Conservation (phyloP, 2,797 vertebrate species). For the Clarias platycephalus region DNA sequence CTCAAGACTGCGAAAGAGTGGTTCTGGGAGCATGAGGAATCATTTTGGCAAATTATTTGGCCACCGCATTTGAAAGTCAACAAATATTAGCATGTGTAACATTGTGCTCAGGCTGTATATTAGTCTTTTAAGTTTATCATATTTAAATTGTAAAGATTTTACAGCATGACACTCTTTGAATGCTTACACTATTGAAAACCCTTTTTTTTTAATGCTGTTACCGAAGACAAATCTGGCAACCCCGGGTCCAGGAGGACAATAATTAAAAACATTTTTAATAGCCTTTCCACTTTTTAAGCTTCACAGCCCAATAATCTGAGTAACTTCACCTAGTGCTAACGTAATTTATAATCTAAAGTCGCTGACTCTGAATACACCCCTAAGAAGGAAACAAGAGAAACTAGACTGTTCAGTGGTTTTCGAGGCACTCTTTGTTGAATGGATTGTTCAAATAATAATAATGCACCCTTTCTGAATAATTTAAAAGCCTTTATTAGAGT, state of each 20-base stretch:
- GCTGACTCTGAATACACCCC: background rate
- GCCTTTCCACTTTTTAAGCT: background rate
- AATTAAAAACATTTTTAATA: background rate
- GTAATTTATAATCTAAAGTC: background rate
- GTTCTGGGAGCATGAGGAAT: too few relatives aligned
- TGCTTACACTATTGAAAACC: background rate
- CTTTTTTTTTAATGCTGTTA: background rate
- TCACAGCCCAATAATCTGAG: background rate
- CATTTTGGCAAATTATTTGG: too few relatives aligned
- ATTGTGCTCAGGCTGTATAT: background rate
- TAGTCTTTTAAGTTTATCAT: background rate
- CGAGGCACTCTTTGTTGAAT: background rate
- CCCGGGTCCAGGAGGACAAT: background rate
- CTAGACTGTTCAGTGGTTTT: slow-evolving; percentile 10
- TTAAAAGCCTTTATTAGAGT: background rate
- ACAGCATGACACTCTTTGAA: too few relatives aligned
- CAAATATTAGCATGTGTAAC: too few relatives aligned
- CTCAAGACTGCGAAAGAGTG: too few relatives aligned
- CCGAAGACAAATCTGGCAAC: background rate
- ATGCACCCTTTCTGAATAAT: background rate
- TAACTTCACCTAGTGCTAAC: too few relatives aligned
- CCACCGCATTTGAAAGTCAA: too few relatives aligned
- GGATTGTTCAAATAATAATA: background rate
- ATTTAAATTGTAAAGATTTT: background rate
- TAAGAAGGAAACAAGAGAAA: background rate